Conservation (phyloP, 2,113 vertebrate genomes). For the Cyprinodon tularosa region DNA sequence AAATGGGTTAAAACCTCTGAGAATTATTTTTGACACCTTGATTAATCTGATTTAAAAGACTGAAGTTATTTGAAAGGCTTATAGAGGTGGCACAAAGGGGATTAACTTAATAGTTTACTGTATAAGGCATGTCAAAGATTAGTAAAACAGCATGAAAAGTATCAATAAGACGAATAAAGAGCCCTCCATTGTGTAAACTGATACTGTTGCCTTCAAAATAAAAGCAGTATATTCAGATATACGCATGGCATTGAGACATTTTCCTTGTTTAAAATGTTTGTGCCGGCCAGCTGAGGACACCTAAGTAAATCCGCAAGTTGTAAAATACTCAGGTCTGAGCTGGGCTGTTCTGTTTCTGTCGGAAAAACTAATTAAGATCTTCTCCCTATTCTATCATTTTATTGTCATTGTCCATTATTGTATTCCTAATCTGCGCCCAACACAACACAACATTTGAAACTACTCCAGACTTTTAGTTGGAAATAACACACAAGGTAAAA, state of each 20-base stretch:
- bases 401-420: not conserved
- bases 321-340: not conserved
- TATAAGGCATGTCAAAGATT: not conserved
- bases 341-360: not conserved
- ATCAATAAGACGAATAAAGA: too few relatives aligned
- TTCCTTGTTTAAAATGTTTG: not conserved
- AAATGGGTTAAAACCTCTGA: too few relatives aligned
- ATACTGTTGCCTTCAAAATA: not conserved
- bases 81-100: too few relatives aligned
- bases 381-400: not conserved
- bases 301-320: too few relatives aligned
- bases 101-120: not conserved
- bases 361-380: not conserved
- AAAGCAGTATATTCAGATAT: not conserved
- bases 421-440: not conserved
- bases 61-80: too few relatives aligned
- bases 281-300: too few relatives aligned
- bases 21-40: too few relatives aligned
- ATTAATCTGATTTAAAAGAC: too few relatives aligned
- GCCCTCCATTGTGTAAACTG: too few relatives aligned
- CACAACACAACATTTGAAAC: conserved; percentile 28
- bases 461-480: conserved; percentile 46
- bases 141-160: not conserved
- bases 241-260: not conserved
- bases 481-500: conserved; percentile 48